Evolutionary conservation across 2,888 invertebrate genomes (phyloP).

Genomic region (Phoronis australis): DNA sequence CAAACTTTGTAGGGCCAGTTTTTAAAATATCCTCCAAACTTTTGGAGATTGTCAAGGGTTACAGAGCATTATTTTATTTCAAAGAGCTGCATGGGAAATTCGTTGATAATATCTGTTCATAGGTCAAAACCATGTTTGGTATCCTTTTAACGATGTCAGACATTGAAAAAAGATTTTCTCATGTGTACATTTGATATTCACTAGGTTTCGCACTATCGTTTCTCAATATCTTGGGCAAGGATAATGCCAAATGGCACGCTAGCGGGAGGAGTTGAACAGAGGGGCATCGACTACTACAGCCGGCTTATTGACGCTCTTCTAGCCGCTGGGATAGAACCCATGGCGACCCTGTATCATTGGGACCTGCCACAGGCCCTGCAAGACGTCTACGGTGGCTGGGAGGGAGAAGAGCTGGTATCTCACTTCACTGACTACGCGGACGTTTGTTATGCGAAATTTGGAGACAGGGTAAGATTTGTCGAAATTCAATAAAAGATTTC

Average conservation of each 20-base stretch:
- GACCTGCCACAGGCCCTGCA: slow-evolving; percentile 53
- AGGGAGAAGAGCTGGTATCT: slow-evolving; percentile 34
- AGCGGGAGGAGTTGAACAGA: slow-evolving; percentile 57
- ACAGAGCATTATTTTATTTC: too few relatives aligned
- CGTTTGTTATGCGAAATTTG: slow-evolving; percentile 47
- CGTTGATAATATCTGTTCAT: too few relatives aligned
- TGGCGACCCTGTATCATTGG: slow-evolving; percentile 58
- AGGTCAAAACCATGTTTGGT: too few relatives aligned
- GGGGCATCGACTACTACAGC: slow-evolving; percentile 74
- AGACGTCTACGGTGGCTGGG: slow-evolving; percentile 53
- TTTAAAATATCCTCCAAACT: too few relatives aligned
- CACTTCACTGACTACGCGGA: slow-evolving; percentile 51
- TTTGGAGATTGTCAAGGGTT: too few relatives aligned
- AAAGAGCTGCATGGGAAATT: too few relatives aligned
- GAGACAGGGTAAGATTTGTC: slow-evolving; percentile 49
- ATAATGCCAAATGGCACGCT: slow-evolving; percentile 63
- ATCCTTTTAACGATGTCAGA: too few relatives aligned
- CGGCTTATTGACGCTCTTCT: slow-evolving; percentile 68
- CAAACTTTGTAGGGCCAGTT: too few relatives aligned
- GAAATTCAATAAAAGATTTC: too few relatives aligned
- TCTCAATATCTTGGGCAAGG: slow-evolving; percentile 66
- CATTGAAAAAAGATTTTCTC: too few relatives aligned
- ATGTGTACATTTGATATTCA: too few relatives aligned
- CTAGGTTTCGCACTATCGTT: slow-evolving; percentile 48
- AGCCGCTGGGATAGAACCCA: slow-evolving; percentile 59